Base-by-base conservation (phyloP, 2,797 vertebrate genomes). In the Hapalemur alaotrensis region DNA sequence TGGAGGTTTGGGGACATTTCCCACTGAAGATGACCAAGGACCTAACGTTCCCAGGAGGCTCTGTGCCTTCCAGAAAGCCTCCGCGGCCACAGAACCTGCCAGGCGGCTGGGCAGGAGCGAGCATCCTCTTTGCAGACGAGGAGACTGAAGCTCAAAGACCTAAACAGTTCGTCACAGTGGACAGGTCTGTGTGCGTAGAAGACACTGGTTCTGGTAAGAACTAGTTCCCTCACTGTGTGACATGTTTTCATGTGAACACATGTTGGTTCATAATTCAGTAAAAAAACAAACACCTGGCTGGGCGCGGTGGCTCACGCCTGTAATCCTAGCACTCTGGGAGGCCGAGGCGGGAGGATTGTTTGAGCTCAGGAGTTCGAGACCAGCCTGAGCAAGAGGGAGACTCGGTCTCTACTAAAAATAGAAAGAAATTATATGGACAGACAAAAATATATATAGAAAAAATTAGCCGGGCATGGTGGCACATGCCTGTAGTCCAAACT, bases 81-180 rank as follows among this genome's bases (percentile, higher is more conserved):
- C 11, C 1, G 2, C 1, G 12, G 59, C 52, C 6, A 38, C 17
- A 18, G n/a, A 7, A 13, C 88, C 70, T 76, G 18, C 3, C 0
- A 83, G 41, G 0, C 88, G 38, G 8, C 13, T 0, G 28, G 30
- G 89, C 79, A 48, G 50, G 32, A 54, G 12, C 7, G 0, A 63
- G 38, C 3, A 14, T 2, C 20, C 22, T 38, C n/a, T 73, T 57
- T 28, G 1, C 0, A 46, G 52, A 28, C 0, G 6, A 59, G 41
- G 4, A 88, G 25, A 43, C 1, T 0, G 52, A 20, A 41, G 69
- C 7, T 3, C 11, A 23, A 38, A 1, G 38, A 20, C 50, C 15
- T 2, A 65, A 41, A 57, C 0, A 7, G 59, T n/a, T 25, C 54
- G 54, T 41, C 41, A 48, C 69, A 17, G 50, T 1, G 48, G 48